phyloP scores from a whole-genome alignment of 2,797 vertebrate genomes.

The Neoniphon sammara region DNA sequence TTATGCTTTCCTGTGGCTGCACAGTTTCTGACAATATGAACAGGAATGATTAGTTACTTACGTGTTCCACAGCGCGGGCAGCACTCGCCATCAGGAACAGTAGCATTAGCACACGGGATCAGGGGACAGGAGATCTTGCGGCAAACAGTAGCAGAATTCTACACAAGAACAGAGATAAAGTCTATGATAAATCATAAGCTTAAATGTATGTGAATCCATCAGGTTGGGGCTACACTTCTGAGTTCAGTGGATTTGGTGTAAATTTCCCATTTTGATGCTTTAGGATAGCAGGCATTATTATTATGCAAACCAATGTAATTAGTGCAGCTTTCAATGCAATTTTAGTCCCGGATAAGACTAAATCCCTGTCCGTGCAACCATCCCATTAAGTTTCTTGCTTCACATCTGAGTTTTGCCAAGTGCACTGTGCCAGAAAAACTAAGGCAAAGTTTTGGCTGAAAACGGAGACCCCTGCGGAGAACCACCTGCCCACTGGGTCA shows the following conservation, averaged over 20 bases:
- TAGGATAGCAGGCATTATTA: background rate
- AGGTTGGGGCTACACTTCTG: background rate
- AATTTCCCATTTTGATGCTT: background rate
- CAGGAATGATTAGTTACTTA: constrained; percentile 77
- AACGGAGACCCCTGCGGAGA: constrained; percentile 56
- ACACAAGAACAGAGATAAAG: constrained; percentile 36
- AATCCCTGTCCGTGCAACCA: constrained; percentile 48
- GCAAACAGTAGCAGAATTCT: constrained; percentile 91
- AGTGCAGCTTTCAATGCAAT: background rate
- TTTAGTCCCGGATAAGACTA: constrained; percentile 7
- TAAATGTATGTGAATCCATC: background rate
- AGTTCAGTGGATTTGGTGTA: constrained; percentile 13
- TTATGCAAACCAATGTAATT: constrained; percentile 31
- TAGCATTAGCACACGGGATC: constrained; percentile 90
- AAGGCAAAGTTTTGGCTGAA: constrained; percentile 45
- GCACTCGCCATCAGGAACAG: constrained; percentile 91
- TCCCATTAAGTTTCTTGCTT: constrained; percentile 38
- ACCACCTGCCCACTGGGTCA: constrained; percentile 68
- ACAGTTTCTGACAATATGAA: constrained; percentile 15
- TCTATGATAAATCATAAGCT: constrained; percentile 13
- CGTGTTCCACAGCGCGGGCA: constrained; percentile 88
- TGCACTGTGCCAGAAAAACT: constrained; percentile 24
- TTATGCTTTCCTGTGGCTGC: constrained; percentile 17
- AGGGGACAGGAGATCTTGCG: constrained; percentile 91
- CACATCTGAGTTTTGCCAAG: constrained; percentile 30